phyloP scores from a whole-genome alignment of 2,113 vertebrate species.

The Xiphophorus hellerii region DNA sequence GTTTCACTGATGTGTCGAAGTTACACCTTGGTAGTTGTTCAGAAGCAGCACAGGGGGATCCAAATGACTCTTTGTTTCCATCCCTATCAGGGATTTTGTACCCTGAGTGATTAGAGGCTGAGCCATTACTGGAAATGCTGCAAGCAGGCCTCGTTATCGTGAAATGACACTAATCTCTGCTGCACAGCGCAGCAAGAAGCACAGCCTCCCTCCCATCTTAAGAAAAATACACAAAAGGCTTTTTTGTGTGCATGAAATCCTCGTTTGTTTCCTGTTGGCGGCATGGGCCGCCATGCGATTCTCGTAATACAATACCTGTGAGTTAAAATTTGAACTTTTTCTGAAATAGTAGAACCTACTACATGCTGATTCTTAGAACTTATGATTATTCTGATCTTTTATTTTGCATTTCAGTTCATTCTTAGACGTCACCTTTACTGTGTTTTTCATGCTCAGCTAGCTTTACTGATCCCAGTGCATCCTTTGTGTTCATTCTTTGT shows the following conservation, averaged over 20 bases:
- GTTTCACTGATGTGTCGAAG: conserved; percentile 57
- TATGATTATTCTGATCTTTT: too few relatives aligned
- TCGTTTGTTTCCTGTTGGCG: not conserved
- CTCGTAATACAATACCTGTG: too few relatives aligned
- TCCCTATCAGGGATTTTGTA: conserved; percentile 50
- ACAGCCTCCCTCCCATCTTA: not conserved
- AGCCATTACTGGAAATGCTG: conserved; percentile 63
- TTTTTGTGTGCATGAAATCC: too few relatives aligned
- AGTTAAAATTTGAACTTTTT: too few relatives aligned
- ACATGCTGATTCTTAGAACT: too few relatives aligned
- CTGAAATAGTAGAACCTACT: too few relatives aligned
- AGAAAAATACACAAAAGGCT: not conserved
- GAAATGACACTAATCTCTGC: conserved; percentile 46
- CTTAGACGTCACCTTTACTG: too few relatives aligned
- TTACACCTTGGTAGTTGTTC: conserved; percentile 55
- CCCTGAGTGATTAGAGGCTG: conserved; percentile 60
- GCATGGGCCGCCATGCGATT: too few relatives aligned
- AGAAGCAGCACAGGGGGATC: conserved; percentile 39
- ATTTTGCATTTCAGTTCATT: too few relatives aligned
- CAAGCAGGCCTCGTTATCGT: conserved; percentile 45
- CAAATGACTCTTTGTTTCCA: conserved; percentile 55
- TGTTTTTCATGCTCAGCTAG: too few relatives aligned
- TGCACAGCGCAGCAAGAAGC: conserved; percentile 33
- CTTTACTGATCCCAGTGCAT: too few relatives aligned
- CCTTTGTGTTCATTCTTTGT: too few relatives aligned